phyloP scores from a whole-genome alignment of 2,797 vertebrate species.

The Carduelis carduelis region DNA sequence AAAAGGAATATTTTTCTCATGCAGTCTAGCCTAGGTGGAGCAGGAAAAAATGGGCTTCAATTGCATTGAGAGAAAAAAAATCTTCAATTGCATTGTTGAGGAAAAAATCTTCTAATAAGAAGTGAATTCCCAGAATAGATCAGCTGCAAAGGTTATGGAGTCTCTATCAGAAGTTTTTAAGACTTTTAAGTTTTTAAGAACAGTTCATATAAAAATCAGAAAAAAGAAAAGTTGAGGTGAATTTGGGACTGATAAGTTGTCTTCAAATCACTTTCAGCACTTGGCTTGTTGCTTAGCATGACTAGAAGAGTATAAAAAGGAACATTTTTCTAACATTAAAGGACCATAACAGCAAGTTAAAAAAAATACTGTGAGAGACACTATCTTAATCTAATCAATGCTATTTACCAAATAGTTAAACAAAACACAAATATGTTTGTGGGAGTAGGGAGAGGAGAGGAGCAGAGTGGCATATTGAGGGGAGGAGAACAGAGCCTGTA shows the following conservation, averaged over 20 bases:
- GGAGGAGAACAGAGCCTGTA: not conserved
- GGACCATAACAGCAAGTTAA: not conserved
- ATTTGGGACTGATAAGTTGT: not conserved
- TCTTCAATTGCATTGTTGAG: not conserved
- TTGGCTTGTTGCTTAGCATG: not conserved
- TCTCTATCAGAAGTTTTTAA: not conserved
- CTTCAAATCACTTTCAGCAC: not conserved
- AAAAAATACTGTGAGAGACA: not conserved
- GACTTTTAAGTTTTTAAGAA: not conserved
- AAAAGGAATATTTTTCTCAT: not conserved
- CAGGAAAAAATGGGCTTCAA: not conserved
- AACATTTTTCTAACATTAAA: not conserved
- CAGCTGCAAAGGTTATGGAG: not conserved
- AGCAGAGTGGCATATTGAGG: accelerated
- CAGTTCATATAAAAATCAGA: not conserved
- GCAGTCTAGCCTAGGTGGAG: not conserved
- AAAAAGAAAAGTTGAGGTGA: not conserved
- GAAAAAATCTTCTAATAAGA: not conserved
- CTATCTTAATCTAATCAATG: not conserved
- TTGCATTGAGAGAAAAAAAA: not conserved
- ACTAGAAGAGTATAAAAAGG: not conserved
- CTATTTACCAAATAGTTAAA: not conserved
- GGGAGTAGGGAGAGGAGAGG: not conserved
- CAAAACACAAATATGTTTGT: not conserved
- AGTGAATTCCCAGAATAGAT: not conserved